These are phyloP conservation scores for Orthosia gothica DNA, from an alignment of 2,888 invertebrate genomes.

Conservation along the genomic window DNA sequence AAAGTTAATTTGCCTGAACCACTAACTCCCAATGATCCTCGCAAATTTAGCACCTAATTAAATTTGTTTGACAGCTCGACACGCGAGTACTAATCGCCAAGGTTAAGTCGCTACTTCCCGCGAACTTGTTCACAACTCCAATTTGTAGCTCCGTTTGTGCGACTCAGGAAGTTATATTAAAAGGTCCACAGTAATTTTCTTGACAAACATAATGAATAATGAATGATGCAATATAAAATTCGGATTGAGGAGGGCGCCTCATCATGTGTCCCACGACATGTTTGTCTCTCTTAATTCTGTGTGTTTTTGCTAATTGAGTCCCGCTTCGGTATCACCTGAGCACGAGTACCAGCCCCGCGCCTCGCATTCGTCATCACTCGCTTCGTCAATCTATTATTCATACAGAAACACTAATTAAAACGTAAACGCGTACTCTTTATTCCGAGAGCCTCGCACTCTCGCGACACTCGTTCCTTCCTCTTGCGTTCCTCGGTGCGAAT, in stretches of 20 bases:
- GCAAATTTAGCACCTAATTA: conserved; percentile 84
- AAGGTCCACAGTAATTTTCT: conserved; percentile 91
- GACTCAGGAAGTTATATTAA: conserved; percentile 90
- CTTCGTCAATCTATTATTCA: conserved; percentile 82
- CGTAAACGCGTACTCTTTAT: conserved; percentile 63
- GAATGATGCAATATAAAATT: conserved; percentile 90
- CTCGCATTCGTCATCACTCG: conserved; percentile 68
- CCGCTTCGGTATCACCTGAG: conserved; percentile 84
- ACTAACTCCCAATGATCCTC: conserved; percentile 76
- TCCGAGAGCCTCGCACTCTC: conserved; percentile 51
- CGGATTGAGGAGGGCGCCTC: conserved; percentile 88
- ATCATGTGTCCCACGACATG: conserved; percentile 86
- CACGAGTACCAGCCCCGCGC: conserved; percentile 66
- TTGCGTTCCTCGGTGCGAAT: conserved; percentile 82
- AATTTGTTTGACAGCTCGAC: conserved; percentile 84
- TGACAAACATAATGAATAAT: conserved; percentile 90
- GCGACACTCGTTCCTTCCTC: conserved; percentile 66
- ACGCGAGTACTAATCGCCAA: conserved; percentile 84
- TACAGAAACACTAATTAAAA: conserved; percentile 82
- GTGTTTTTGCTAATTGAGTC: conserved; percentile 91
- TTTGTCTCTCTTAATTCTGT: conserved; percentile 90
- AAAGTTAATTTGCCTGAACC: conserved; percentile 47
- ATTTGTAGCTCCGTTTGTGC: conserved; percentile 86
- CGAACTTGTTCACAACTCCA: conserved; percentile 87
- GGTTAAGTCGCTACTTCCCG: conserved; percentile 82